Conservation (phyloP, 1,140 invertebrate species). For the Penaeus vannamei region DNA sequence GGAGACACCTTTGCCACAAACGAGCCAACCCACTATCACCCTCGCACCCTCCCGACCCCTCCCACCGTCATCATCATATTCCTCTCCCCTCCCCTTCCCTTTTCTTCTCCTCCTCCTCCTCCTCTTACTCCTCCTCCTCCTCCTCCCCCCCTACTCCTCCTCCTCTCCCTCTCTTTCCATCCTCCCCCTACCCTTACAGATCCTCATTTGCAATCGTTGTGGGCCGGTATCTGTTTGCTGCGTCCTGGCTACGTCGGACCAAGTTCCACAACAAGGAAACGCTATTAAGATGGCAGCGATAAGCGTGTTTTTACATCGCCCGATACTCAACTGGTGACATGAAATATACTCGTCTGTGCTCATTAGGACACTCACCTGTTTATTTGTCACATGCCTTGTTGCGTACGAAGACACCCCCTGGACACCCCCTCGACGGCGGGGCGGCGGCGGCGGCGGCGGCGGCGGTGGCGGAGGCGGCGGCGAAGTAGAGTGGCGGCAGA, state of each 20-base stretch:
- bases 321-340: conserved; percentile 61
- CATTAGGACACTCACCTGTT: conserved; percentile 61
- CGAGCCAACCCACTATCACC: too few relatives aligned
- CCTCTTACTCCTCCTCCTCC: conserved; percentile 26
- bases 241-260: conserved; percentile 47
- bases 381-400: conserved; percentile 56
- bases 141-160: background rate
- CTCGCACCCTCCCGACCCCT: background rate
- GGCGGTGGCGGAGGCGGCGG: background rate
- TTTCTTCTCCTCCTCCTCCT: background rate
- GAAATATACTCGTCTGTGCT: conserved; percentile 60
- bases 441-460: background rate
- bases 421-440: background rate
- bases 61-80: background rate
- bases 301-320: conserved; percentile 30
- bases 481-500: too few relatives aligned
- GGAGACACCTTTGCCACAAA: too few relatives aligned
- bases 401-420: conserved; percentile 34
- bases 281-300: conserved; percentile 61
- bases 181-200: conserved; percentile 29
- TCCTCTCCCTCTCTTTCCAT: background rate
- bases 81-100: background rate
- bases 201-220: conserved; percentile 61
- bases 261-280: conserved; percentile 62
- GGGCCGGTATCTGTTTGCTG: conserved; percentile 42